Evolutionary conservation across 2,888 invertebrate species (phyloP).

Genomic region (Lutraria lutraria): DNA sequence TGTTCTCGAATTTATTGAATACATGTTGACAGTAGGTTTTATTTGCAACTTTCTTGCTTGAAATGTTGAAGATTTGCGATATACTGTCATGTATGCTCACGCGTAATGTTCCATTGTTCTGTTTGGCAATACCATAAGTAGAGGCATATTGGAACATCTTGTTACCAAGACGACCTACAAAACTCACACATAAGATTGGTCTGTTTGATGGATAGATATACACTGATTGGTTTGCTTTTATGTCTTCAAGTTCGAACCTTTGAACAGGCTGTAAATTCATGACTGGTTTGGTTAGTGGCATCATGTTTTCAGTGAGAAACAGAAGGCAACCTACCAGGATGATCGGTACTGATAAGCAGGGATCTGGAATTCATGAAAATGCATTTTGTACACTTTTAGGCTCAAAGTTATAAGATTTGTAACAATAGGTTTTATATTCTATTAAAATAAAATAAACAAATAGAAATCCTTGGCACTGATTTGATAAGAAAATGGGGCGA

Average conservation of each 20-base stretch:
- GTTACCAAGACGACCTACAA: conserved; percentile 73
- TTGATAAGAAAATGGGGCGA: too few species aligned
- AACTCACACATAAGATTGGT: conserved; percentile 14
- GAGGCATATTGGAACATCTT: conserved; percentile 75
- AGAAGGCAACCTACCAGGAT: neutral
- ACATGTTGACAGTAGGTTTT: conserved; percentile 55
- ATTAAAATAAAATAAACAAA: too few species aligned
- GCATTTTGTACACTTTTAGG: too few species aligned
- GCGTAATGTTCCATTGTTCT: conserved; percentile 57
- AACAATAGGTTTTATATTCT: too few species aligned
- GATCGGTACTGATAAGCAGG: neutral
- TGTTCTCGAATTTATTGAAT: conserved; percentile 43
- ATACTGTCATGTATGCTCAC: too few species aligned
- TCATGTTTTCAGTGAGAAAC: neutral
- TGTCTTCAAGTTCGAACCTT: neutral
- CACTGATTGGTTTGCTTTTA: neutral
- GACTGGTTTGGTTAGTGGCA: neutral
- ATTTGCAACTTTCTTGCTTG: conserved; percentile 36
- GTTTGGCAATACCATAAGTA: conserved; percentile 69
- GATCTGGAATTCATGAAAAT: conserved; percentile 31
- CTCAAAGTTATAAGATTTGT: too few species aligned
- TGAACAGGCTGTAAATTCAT: neutral
- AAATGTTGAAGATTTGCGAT: too few species aligned
- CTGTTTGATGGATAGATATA: too few species aligned
- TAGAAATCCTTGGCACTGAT: too few species aligned